A percentile compares a stretch with the other conserved stretches of the same genome.
These are phyloP conservation scores for Ranitomeya imitator DNA, from an alignment of 2,113 vertebrate genomes.

Conservation along the genomic window DNA sequence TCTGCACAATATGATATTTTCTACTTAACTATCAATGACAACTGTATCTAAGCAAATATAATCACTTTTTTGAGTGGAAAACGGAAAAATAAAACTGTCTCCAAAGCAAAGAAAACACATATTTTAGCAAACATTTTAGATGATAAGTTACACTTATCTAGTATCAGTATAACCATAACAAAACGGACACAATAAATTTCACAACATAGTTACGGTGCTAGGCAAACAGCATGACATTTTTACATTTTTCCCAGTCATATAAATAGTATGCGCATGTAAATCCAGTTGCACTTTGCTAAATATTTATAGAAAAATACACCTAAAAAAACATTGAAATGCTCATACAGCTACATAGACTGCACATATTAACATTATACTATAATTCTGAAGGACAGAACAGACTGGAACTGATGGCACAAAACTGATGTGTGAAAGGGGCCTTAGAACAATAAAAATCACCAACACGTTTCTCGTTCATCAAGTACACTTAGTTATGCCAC, in stretches of 20 bases:
- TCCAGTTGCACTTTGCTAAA: background rate
- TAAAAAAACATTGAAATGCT: background rate
- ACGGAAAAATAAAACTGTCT: too few species aligned
- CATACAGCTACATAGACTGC: background rate
- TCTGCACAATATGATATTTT: too few species aligned
- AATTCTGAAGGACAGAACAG: too few species aligned
- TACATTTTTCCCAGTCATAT: background rate
- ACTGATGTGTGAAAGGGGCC: too few species aligned
- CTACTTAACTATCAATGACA: too few species aligned
- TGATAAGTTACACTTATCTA: background rate
- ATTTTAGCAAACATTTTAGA: background rate
- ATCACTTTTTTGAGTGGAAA: too few species aligned
- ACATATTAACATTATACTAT: background rate
- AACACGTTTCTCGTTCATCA: too few species aligned
- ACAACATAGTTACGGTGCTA: background rate
- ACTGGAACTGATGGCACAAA: too few species aligned
- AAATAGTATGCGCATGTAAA: background rate
- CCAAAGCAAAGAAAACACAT: background rate
- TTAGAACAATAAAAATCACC: too few species aligned
- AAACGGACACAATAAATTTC: background rate
- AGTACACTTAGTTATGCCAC: too few species aligned
- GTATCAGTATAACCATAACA: background rate
- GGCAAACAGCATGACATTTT: background rate
- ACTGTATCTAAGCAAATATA: too few species aligned
- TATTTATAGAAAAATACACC: background rate